Base-by-base conservation (phyloP, 2,797 vertebrate genomes). In the Lophius americanus region DNA sequence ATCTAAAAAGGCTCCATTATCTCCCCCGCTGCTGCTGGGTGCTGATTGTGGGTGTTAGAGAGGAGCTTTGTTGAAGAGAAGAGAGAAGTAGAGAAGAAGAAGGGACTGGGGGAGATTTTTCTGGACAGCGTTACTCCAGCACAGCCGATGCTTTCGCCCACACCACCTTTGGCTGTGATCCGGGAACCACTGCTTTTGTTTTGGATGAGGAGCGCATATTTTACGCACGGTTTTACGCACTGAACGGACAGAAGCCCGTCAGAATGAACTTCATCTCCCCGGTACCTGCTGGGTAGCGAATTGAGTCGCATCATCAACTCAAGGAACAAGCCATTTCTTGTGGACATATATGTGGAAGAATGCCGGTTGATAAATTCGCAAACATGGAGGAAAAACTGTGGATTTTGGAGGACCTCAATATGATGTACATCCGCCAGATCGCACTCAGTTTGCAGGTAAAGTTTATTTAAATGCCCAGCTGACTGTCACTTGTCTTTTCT, bases 351-450 rank as follows among this genome's bases (percentile, higher is more conserved):
- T 70, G 38, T 5, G 4, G 46, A 44, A 88, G 92, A 69, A 93
- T 94, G 93, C 92, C 92, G 65, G 73, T 84, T 37, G 90, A 93
- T 82, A 91, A 76, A 79, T 89, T 91, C 79, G 68, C 89, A 78
- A 93, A 94, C 87, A 96, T 96, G 95, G 96, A 97, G 91, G 95
- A 95, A 83, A 96, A 95, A 87, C 92, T 97, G 61, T 95, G 94
- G 88, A 97, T 98, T 88, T 83, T 98, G 82, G 95, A 98, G 87
- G 96, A 98, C 80, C 94, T 98, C 59, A 97, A 98, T 75, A 98
- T 98, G 96, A 95, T 98, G 81, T 98, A 98, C 91, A 98, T 98
- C 82, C 96, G 97, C 5, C 97, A 98, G 93, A 97, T 98, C 76
- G 96, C 96, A 3, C 93, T 95, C 70, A 98, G 96, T 86, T 91